These are phyloP conservation scores for Ostrea denselamellosa DNA, from an alignment of 1,140 invertebrate species.

Conservation along the genomic window DNA sequence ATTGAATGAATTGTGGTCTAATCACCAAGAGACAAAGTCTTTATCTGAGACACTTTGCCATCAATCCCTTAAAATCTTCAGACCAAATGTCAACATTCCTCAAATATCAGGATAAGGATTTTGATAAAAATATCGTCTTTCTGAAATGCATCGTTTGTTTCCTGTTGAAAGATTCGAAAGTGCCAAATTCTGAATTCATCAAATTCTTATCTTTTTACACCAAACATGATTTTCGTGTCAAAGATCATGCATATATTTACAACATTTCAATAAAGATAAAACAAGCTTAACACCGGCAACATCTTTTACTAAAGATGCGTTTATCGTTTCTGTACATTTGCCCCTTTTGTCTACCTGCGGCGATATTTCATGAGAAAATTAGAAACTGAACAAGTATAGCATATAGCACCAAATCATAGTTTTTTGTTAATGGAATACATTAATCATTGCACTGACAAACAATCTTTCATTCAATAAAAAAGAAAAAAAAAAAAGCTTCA, in stretches of 20 bases:
- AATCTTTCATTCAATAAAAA: background rate
- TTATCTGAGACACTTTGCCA: background rate
- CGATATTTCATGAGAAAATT: background rate
- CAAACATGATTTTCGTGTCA: conserved; percentile 36
- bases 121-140: conserved; percentile 32
- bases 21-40: background rate
- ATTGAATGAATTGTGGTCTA: background rate
- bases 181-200: conserved; percentile 29
- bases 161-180: conserved; percentile 27
- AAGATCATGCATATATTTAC: conserved; percentile 10
- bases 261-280: background rate
- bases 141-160: conserved; percentile 25
- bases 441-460: conserved; percentile 32
- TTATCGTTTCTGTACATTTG: background rate
- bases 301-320: background rate
- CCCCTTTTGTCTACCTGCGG: conserved; percentile 8
- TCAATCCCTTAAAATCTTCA: conserved; percentile 3
- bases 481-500: background rate
- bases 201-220: conserved; percentile 22
- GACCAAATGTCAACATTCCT: conserved; percentile 15
- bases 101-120: conserved; percentile 12
- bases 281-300: background rate
- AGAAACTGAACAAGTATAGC: background rate
- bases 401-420: conserved; percentile 23
- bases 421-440: background rate